Conservation (phyloP, 2,888 invertebrate species). For the Danaus chrysippus region DNA sequence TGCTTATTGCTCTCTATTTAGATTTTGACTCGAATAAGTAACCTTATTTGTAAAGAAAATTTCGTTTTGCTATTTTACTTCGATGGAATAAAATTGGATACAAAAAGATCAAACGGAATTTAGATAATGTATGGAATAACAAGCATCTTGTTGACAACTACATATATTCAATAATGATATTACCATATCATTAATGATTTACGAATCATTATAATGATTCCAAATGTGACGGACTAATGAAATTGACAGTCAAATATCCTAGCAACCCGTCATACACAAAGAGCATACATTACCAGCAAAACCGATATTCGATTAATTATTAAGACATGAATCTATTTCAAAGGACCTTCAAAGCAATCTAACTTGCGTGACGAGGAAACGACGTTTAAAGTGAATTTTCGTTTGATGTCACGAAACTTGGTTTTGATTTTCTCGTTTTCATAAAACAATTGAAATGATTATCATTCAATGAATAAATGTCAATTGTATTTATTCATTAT, state of each 20-base stretch:
- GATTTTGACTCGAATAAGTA: constrained; percentile 17
- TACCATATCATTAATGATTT: too few relatives aligned
- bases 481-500: too few relatives aligned
- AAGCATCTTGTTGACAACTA: too few relatives aligned
- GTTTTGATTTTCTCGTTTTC: constrained; percentile 14
- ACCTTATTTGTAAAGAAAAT: neutral
- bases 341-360: constrained; percentile 16
- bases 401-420: constrained; percentile 18
- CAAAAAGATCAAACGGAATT: too few relatives aligned
- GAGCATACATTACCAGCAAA: constrained; percentile 35
- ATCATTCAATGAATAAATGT: too few relatives aligned
- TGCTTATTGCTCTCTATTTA: constrained; percentile 25
- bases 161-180: too few relatives aligned
- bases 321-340: constrained; percentile 4
- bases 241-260: constrained; percentile 26
- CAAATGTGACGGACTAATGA: too few relatives aligned
- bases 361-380: constrained; percentile 18
- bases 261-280: constrained; percentile 43
- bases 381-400: constrained; percentile 16
- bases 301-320: neutral
- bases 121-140: too few relatives aligned
- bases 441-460: constrained; percentile 1
- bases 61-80: neutral
- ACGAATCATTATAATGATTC: too few relatives aligned
- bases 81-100: too few relatives aligned